These are phyloP conservation scores for Lineus longissimus DNA, from an alignment of 1,140 invertebrate species.

Conservation along the genomic window DNA sequence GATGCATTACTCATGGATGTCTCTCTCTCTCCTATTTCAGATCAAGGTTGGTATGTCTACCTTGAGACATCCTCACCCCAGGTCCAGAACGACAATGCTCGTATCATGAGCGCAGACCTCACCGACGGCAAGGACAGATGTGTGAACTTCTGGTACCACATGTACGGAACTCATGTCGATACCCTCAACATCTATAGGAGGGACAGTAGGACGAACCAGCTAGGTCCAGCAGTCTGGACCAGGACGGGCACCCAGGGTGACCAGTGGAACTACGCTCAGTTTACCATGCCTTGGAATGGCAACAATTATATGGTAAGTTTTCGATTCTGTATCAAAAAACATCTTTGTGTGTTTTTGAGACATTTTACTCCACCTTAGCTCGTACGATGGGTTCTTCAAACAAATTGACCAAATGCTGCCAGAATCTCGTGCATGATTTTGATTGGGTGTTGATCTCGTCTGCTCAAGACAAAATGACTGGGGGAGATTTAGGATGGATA, in stretches of 20 bases:
- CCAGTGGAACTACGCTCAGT: too few relatives aligned
- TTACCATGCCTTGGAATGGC: too few relatives aligned
- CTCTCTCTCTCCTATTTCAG: conserved; percentile 16
- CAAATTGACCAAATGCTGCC: too few relatives aligned
- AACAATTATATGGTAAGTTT: too few relatives aligned
- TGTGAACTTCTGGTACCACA: conserved; percentile 66
- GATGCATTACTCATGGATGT: background rate
- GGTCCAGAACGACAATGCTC: conserved; percentile 65
- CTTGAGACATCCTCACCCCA: conserved; percentile 67
- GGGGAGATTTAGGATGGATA: too few relatives aligned
- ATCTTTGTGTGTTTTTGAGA: too few relatives aligned
- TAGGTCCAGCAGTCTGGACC: conserved; percentile 22
- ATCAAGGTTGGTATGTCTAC: conserved; percentile 71
- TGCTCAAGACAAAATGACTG: too few relatives aligned
- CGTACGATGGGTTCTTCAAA: too few relatives aligned
- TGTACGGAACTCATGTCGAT: conserved; percentile 60
- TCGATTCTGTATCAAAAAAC: too few relatives aligned
- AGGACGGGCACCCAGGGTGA: conserved; percentile 15
- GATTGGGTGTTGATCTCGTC: too few relatives aligned
- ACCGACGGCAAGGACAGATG: conserved; percentile 30
- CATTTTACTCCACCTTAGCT: too few relatives aligned
- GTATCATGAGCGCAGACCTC: conserved; percentile 65
- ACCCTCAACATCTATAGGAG: conserved; percentile 22
- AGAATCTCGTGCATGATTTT: too few relatives aligned
- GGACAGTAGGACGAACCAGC: conserved; percentile 22